Base-by-base conservation (phyloP, 2,113 vertebrate genomes). In the Leucopsar rothschildi region DNA sequence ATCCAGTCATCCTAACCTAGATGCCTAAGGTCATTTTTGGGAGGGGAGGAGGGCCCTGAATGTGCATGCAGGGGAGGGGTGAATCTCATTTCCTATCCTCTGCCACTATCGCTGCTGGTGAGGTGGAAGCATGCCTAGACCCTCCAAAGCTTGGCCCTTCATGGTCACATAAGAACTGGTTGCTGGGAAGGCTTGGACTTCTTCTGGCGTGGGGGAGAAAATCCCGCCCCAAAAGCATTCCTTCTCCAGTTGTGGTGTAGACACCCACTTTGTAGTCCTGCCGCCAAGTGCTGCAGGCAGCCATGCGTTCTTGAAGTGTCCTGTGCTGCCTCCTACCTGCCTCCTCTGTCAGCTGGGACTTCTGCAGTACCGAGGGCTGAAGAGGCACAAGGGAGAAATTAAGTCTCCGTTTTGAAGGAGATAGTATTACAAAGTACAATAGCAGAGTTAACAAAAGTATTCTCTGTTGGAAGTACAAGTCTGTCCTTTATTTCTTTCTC, bases 271-370 rank as follows among this genome's bases (percentile, higher is more conserved):
- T 2, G 47, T 52, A 89, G 84, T 78, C 78, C 42, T 25, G 11
- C 12, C 2, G 76, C 89, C 65, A 57, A 88, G 82, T 57, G 64
- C 89, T 91, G 93, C 86, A 93, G 80, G 79, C 79, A 56, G 79
- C 95, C 96, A 65, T 95, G 95, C 90, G 97, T 77, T 97, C 90
- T 82, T 76, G 47, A 84, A 91, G 40, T 24, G 97, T 95, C 53
- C 97, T 97, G 97, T 97, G 95, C 98, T 98, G 98, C 98, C 98
- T 97, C 98, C 98, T 98, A 93, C 91, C 97, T 95, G 97, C 76
- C 79, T 85, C 23, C 15, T 56, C 86, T 70, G 85, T 91, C 53
- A 60, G 68, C 56, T 71, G 89, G 90, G 85, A 70, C 84, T 89
- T 50, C 7, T 22, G 75, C 14, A 91, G 42, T 20, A 59, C 12